These are phyloP conservation scores for Hycleus phaleratus DNA, from an alignment of 1,140 invertebrate species.

Conservation along the genomic window DNA sequence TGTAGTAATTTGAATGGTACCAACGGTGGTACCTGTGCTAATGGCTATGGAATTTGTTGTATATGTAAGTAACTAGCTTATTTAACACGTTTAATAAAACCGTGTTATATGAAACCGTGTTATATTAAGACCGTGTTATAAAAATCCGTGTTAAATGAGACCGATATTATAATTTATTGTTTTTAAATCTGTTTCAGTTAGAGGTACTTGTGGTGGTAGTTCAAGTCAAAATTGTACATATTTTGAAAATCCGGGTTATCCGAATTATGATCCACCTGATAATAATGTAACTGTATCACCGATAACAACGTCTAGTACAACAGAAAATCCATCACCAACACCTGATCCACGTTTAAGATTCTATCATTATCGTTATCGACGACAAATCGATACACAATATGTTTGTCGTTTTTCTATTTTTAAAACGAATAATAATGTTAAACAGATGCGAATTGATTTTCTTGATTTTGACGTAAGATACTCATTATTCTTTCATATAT, in stretches of 20 bases:
- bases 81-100: no score
- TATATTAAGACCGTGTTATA: no score
- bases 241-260: conserved; percentile 53
- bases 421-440: conserved; percentile 50
- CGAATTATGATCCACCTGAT: conserved; percentile 36
- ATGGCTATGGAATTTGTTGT: conserved; percentile 50
- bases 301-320: conserved; percentile 14
- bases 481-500: not conserved
- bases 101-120: no score
- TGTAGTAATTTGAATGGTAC: conserved; percentile 54
- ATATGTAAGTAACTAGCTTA: conserved; percentile 23
- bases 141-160: not conserved
- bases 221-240: conserved; percentile 40
- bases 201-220: conserved; percentile 48
- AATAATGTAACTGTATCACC: conserved; percentile 25
- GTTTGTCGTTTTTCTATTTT: conserved; percentile 56
- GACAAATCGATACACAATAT: conserved; percentile 38
- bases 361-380: conserved; percentile 1
- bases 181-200: conserved; percentile 2
- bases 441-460: conserved; percentile 63
- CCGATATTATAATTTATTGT: not conserved
- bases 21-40: conserved; percentile 56
- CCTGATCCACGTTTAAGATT: conserved; percentile 28
- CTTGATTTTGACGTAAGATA: conserved; percentile 54
- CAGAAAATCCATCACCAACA: conserved; percentile 10